These are phyloP conservation scores for Synanthedon vespiformis DNA, from an alignment of 2,888 invertebrate genomes.

Conservation along the genomic window DNA sequence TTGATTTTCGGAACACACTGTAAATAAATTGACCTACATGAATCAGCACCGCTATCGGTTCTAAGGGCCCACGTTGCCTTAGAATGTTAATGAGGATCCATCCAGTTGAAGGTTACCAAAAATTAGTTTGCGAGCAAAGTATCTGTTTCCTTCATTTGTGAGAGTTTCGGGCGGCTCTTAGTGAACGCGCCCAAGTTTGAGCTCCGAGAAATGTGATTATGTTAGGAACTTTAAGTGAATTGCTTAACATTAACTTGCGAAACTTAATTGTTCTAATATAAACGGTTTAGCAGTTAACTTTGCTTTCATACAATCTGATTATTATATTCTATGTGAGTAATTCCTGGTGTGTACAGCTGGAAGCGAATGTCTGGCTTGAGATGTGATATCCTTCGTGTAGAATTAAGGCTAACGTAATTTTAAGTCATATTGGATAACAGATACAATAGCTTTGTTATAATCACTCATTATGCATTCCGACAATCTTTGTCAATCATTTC, in stretches of 20 bases:
- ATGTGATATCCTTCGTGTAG: too few relatives aligned
- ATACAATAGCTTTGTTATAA: too few relatives aligned
- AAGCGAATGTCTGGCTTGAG: too few relatives aligned
- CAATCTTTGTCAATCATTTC: too few relatives aligned
- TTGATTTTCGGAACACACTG: background rate
- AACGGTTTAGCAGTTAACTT: slow-evolving; percentile 46
- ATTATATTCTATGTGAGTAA: background rate
- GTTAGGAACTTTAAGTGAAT: slow-evolving; percentile 55
- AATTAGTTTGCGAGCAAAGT: slow-evolving; percentile 21
- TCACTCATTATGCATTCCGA: too few relatives aligned
- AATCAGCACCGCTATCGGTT: background rate
- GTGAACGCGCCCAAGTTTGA: slow-evolving; percentile 33
- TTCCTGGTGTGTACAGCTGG: background rate
- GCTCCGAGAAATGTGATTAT: slow-evolving; percentile 53
- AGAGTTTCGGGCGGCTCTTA: slow-evolving; percentile 16
- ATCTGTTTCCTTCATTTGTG: slow-evolving; percentile 26
- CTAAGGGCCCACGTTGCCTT: background rate
- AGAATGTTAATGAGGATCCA: slow-evolving; percentile 22
- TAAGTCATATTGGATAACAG: too few relatives aligned
- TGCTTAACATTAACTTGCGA: slow-evolving; percentile 52
- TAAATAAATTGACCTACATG: background rate
- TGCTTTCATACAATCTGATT: slow-evolving; percentile 34
- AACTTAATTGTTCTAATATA: slow-evolving; percentile 55
- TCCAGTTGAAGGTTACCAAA: slow-evolving; percentile 19
- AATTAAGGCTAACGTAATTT: too few relatives aligned